Evolutionary conservation across 2,888 invertebrate genomes (phyloP).

Genomic region (Lochmaea crataegi): DNA sequence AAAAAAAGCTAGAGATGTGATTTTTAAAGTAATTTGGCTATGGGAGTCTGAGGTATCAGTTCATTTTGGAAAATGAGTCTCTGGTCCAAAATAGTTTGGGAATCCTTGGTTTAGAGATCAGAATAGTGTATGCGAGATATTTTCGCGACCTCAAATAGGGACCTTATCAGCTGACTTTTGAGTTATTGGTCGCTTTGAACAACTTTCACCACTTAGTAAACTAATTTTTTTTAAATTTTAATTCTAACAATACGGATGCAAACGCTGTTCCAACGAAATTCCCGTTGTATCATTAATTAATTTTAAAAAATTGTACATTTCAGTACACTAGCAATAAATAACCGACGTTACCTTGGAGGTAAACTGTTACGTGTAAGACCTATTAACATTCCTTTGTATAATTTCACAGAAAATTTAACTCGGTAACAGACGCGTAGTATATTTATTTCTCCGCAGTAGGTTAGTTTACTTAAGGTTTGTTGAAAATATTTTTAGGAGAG

Average conservation of each 20-base stretch:
- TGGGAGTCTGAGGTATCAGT: too few relatives aligned
- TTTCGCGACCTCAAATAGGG: too few relatives aligned
- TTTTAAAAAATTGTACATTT: not conserved
- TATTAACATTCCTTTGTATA: slow-evolving; percentile 11
- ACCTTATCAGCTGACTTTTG: too few relatives aligned
- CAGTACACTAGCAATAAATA: not conserved
- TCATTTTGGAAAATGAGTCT: too few relatives aligned
- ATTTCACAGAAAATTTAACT: not conserved
- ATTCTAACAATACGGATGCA: not conserved
- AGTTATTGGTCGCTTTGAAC: too few relatives aligned
- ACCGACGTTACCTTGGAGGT: not conserved
- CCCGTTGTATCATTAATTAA: not conserved
- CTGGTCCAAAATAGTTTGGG: too few relatives aligned
- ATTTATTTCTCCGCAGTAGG: not conserved
- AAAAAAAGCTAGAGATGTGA: too few relatives aligned
- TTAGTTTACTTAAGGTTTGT: not conserved
- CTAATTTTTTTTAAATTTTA: not conserved
- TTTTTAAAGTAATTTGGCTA: too few relatives aligned
- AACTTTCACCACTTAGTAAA: too few relatives aligned
- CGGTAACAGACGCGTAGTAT: not conserved
- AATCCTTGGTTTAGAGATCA: too few relatives aligned
- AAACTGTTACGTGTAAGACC: not conserved
- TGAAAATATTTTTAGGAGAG: not conserved
- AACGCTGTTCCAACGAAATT: not conserved
- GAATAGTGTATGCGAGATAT: too few relatives aligned